Base-by-base conservation (phyloP, 64 coral and sea anemone genomes). In the Montipora sp. region DNA sequence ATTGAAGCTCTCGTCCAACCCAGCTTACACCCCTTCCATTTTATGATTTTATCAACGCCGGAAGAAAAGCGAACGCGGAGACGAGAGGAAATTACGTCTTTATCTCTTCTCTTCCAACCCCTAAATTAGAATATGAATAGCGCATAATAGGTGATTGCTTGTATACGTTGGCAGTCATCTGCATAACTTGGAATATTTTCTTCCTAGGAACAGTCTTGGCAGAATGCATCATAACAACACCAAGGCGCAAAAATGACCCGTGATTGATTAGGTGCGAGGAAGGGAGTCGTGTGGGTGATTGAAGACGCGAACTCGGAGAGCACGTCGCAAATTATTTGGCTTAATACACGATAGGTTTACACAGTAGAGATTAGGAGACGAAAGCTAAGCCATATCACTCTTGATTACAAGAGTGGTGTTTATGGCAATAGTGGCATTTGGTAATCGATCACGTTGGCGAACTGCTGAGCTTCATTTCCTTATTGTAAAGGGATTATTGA, bases 111-210 rank as follows among this genome's bases (percentile, higher is more conserved):
- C 63, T 85, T 85, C 90, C 85, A 78, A 94, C 75, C 93, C 93
- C 77, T 36, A 57, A 75, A 94, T 94, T 94, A 94, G 57, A 88
- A 94, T 94, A 94, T 94, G 93, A 94, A 94, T 94, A 69, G 73
- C 76, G 46, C 14, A 82, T 88, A 90, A 84, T 94, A 86, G 76
- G 73, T 94, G 80, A 94, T 94, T 94, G 90, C 90, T 94, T 94
- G 93, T 90, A 80, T 88, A 79, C 71, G 70, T 90, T 94, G 80
- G 69, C 93, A 79, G 75, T 90, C 83, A 90, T 94, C 88, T 85
- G 93, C 93, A 94, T 94, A 86, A 87, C 88, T 90, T 77, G 83
- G 80, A 84, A 68, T 94, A 81, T 90, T 84, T 89, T 90, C 92
- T 76, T 80, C 19, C 89, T 49, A 84, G 81, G 71, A 94, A 94